Conservation (phyloP, 1,140 invertebrate genomes). For the Rhyzopertha dominica region DNA sequence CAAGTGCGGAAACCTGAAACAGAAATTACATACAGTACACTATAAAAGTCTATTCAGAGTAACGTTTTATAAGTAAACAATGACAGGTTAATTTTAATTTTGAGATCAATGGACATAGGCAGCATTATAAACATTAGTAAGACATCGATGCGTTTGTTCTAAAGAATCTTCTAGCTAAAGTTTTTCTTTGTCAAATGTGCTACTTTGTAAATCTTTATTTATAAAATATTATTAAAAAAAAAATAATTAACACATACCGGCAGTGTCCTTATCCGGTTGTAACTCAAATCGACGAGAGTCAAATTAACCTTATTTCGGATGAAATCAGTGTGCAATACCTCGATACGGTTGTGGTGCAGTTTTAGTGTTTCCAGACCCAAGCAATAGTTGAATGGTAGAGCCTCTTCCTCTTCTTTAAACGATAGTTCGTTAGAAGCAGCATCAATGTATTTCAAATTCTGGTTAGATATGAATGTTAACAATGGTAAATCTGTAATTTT, state of each 20-base stretch:
- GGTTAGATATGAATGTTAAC: constrained; percentile 8
- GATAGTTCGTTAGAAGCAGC: constrained; percentile 13
- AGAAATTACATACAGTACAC: no score
- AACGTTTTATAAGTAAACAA: no score
- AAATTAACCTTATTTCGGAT: constrained; percentile 1
- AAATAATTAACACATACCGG: constrained; percentile 10
- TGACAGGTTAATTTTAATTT: no score
- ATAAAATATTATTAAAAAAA: constrained; percentile 1
- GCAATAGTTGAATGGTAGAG: background rate
- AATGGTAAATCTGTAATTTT: constrained; percentile 6
- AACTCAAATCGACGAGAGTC: constrained; percentile 1
- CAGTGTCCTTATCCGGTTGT: constrained; percentile 7
- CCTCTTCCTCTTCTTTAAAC: background rate
- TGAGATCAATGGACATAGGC: no score
- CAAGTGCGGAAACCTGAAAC: constrained; percentile 6
- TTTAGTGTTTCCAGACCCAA: constrained; percentile 5
- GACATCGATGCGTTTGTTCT: no score
- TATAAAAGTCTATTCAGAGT: no score
- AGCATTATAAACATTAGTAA: no score
- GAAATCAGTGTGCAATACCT: constrained; percentile 4
- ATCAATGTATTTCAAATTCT: constrained; percentile 12
- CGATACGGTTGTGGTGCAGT: constrained; percentile 14
- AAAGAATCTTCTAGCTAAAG: no score
- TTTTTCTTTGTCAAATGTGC: no score
- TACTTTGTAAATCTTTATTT: no score